Base-by-base conservation (phyloP, 2,888 invertebrate species). In the Hymenopus coronatus region DNA sequence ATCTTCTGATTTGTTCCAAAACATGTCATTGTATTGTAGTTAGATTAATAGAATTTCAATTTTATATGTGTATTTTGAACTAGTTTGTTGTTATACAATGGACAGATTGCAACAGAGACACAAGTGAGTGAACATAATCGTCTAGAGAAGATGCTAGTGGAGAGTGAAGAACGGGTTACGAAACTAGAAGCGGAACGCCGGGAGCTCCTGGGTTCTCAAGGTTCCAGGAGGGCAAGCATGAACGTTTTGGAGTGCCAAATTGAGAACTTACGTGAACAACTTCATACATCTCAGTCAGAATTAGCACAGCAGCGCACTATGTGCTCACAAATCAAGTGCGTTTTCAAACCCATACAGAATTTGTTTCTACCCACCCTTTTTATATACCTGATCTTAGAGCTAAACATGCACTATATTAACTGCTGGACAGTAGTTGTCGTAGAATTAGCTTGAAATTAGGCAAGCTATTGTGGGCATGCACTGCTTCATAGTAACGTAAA, bases 321-420 rank as follows among this genome's bases (percentile, higher is more conserved):
- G 89, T 95, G 95, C 90, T 93, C 92, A 85, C 96, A 96, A 92
- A 92, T 96, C 28, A 95, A 95, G 96, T 96, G 91, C 54, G 54
- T 70, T 70, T 92, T 92, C 91, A 82, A 83, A 20, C 28, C 14
- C 54, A 70, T 87, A 54, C 88, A 81, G 85, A 30, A 25, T 85
- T 85, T 33, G 33, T n/a, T 85, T 85, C n/a, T 20, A 70, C 20
- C 40, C 40, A 40, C 40, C 40, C 40, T 40, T 40, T 40, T 40
- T 40, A 40, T 40, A 12, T 40, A 40, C 12, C 3, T 1, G 2
- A 20, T 70, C 25, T 70, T 70, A 70, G 54, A 70, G 15, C 20
- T 70, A 70, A 70, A 70, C 20, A 20, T 70, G 54, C 54, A 20
- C 54, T 12, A 12, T 40, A 40, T 40, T 70, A 70, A 20, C 25